Evolutionary conservation across 1,140 invertebrate species (phyloP), one percentile per base, ranked within the genome.

Genomic region (Acromyrmex heyeri): DNA sequence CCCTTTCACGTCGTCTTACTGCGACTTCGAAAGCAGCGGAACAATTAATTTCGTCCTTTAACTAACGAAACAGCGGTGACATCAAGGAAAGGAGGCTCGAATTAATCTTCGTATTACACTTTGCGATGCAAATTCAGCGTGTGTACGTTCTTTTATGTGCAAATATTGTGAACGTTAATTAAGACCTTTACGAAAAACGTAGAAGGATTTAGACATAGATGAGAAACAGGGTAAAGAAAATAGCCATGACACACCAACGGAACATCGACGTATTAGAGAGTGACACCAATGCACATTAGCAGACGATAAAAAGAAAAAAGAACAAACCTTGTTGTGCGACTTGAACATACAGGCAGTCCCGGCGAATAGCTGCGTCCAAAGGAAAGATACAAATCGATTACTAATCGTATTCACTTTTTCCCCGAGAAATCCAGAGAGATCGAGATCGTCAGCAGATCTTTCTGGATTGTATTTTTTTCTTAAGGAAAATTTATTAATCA

Each of bases 341-440:
- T 94, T 95, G 95, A 95, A 95, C 93, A 95, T 94, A 94, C 94
- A 95, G 93, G 94, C 93, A 86, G 95, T 95, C 91, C 95, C 95
- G 83, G 95, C 94, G 90, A 95, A 95, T 89, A 94, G 94, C 95
- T 95, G 95, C 94, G 88, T 94, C 93, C 94, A 92, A 69, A 92
- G 88, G 73, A 92, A 93, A 93, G 75, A 93, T 85, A 93, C 69
- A 91, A 86, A 90, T 87, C 73, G 34, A 78, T 90, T 90, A 91
- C 89, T 61, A 86, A 87, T 90, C 50, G 65, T 57, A 55, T 50
- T 77, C 14, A 76, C 10, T 65, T 18, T 78, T 53, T 8, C 12
- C 12, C 21, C 1, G 3, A 12, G 8, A 12, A 30, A 78, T 86
- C 65, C 72, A 65, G 69, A 83, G 57, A 53, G 85, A 88, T 88